Base-by-base conservation (phyloP, 2,113 vertebrate genomes). In the Triplophysa rosa region DNA sequence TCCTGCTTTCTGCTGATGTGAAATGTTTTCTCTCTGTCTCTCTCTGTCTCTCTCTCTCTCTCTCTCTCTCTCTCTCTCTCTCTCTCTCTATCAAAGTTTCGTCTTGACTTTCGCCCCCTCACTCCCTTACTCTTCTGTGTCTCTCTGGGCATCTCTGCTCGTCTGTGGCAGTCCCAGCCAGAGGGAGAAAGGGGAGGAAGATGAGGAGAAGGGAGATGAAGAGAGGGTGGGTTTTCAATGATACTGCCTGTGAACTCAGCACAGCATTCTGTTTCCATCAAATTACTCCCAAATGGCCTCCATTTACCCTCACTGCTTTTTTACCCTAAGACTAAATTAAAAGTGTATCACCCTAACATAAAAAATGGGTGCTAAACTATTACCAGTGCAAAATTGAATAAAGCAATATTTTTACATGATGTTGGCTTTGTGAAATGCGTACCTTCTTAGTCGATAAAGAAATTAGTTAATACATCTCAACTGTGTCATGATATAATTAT, bases 111-210 rank as follows among this genome's bases (percentile, higher is more conserved):
- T 86, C 72, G 84, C 83, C 82, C 81, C 82, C 86, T 86, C 81
- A 83, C 82, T 87, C 80, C 83, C 77, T 54, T 42, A 58, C 77
- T 77, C 80, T 87, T 85, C 86, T 89, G 85, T 82, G 80, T 89
- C 86, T 90, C 91, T 88, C 89, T 89, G 88, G 87, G 90, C 90
- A 87, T 91, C 89, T 91, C 87, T 67, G 84, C 88, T 89, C 87
- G 87, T 91, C 81, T 86, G 89, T 89, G 89, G 90, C 87, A 87
- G 85, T 84, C 86, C 87, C 85, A 89, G 83, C 83, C 66, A 40
- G 80, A 79, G 77, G 83, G 80, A 81, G 80, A 45, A 68, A 63
- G 66, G 56, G 24, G 59, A 65, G 73, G 73, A 67, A 65, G 67
- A 49, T 62, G 74, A 83, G 65, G 67, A 77, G 61, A 33, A 79